These are phyloP conservation scores for Callipepla californica DNA, from an alignment of 2,113 vertebrate species.

Conservation along the genomic window DNA sequence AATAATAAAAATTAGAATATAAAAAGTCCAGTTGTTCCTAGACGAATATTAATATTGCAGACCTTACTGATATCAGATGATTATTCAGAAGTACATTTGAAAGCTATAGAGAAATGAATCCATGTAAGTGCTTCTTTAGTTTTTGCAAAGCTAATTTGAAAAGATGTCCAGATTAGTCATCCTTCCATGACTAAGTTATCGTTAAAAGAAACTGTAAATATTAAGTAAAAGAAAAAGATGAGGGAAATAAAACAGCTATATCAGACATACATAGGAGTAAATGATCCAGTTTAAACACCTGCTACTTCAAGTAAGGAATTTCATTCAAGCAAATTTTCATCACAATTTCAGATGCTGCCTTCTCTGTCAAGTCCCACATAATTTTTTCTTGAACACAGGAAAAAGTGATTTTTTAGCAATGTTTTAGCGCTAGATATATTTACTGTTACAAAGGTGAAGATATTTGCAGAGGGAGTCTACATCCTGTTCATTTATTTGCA, in stretches of 20 bases:
- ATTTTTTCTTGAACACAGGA: background rate
- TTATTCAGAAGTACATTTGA: background rate
- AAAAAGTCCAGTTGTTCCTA: background rate
- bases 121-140: background rate
- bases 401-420: background rate
- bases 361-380: background rate
- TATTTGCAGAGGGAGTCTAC: fast-evolving
- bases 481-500: background rate
- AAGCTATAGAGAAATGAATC: background rate
- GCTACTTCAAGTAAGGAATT: background rate
- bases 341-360: background rate
- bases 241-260: background rate
- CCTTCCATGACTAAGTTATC: background rate
- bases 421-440: background rate
- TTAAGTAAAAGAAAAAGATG: background rate
- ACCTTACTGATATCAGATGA: background rate
- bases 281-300: background rate
- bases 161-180: constrained; percentile 10
- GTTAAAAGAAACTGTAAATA: constrained; percentile 1
- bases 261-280: background rate
- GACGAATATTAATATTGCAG: background rate
- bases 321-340: background rate
- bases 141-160: constrained; percentile 13
- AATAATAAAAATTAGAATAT: background rate
- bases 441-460: background rate